Evolutionary conservation across 2,888 invertebrate genomes (phyloP).

Genomic region (Plagodis pulveraria): DNA sequence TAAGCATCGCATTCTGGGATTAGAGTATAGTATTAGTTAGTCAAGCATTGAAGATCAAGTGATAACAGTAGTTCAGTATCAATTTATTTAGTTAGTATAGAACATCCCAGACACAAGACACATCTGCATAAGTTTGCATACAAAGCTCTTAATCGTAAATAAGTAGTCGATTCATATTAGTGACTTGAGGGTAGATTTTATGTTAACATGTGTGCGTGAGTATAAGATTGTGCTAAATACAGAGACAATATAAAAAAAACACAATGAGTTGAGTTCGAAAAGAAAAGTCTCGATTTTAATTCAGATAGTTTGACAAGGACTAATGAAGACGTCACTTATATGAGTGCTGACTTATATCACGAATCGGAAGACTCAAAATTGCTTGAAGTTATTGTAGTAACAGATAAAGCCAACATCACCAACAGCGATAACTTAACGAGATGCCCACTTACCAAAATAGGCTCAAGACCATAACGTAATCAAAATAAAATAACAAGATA

Average conservation of each 20-base stretch:
- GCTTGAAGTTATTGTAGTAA: slow-evolving; percentile 59
- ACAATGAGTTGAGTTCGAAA: background rate
- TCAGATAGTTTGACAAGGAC: slow-evolving; percentile 4
- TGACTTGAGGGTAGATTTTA: slow-evolving; percentile 24
- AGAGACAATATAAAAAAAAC: background rate
- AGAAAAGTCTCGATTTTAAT: background rate
- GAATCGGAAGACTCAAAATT: slow-evolving; percentile 52
- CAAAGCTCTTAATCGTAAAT: slow-evolving; percentile 21
- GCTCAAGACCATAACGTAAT: slow-evolving; percentile 62
- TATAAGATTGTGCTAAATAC: background rate
- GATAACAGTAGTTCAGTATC: slow-evolving; percentile 9
- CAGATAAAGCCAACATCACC: slow-evolving; percentile 76
- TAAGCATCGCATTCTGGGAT: slow-evolving; percentile 71
- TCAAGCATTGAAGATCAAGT: slow-evolving; percentile 47
- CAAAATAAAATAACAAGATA: slow-evolving; percentile 65
- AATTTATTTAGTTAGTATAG: slow-evolving; percentile 34
- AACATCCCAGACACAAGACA: slow-evolving; percentile 64
- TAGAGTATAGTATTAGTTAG: slow-evolving; percentile 39
- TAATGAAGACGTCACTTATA: slow-evolving; percentile 43
- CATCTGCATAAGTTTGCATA: slow-evolving; percentile 46
- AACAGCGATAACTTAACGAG: slow-evolving; percentile 61
- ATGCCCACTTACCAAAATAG: slow-evolving; percentile 76
- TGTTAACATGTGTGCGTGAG: slow-evolving; percentile 3
- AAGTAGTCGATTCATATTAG: slow-evolving; percentile 36
- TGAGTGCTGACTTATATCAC: slow-evolving; percentile 50